Evolutionary conservation across 1,140 invertebrate genomes (phyloP), one percentile per base, ranked within the genome.

Genomic region (Chionoecetes opilio): DNA sequence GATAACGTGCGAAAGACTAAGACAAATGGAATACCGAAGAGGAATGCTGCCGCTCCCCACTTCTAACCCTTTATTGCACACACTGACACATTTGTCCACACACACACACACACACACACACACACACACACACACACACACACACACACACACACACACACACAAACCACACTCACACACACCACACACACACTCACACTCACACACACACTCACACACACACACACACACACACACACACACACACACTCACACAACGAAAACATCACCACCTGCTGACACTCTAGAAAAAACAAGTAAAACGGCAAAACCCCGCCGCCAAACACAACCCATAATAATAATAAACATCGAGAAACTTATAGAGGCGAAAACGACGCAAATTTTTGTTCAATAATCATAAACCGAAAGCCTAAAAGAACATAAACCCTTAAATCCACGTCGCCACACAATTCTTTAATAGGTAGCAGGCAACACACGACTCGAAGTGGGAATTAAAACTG

Each of bases 51-150:
- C 63, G 26, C 63, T 75, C 63, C 63, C 63, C n/a, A 17, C 21
- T 26, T n/a, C 63, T 21, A 26, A 21, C 21, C 63, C 63, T 75
- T 75, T 75, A 75, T 75, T 75, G 63, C 63, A n/a, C 63, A 75
- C 63, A 75, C 63, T n/a, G n/a, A 75, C 63, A 75, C 63, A 75
- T 75, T 75, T 75, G 63, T 75, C n/a, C 9, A 75, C 63, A 75
- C 63, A 75, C 26, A n/a, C 63, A 75, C 63, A 75, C 63, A n/a
- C 63, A 75, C 63, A 75, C 63, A 75, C 63, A 75, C 9, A 75
- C 63, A 75, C 26, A 75, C 26, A n/a, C 63, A n/a, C 63, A 75
- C 63, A 75, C 63, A 11, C 63, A 75, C 63, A 75, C 63, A 75
- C 63, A 75, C 63, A 75, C 63, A n/a, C 26, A 75, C 63, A 75